These are phyloP conservation scores for Mongoloraphidia duomilia DNA, from an alignment of 2,888 invertebrate species.

Conservation along the genomic window DNA sequence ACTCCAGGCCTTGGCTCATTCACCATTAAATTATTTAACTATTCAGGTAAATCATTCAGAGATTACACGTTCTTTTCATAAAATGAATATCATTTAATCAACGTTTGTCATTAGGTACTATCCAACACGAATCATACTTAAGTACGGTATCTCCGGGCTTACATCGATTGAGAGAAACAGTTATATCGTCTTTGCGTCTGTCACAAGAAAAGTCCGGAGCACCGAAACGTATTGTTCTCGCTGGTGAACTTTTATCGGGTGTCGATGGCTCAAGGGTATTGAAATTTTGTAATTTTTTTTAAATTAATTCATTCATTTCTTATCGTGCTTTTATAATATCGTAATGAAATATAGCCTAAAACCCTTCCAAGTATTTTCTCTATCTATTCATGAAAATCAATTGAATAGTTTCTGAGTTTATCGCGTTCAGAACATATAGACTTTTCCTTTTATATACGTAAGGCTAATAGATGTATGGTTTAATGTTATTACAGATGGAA, in stretches of 20 bases:
- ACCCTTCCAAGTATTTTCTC: no score
- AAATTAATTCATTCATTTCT: no score
- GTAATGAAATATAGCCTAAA: no score
- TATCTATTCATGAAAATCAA: no score
- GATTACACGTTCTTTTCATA: no score
- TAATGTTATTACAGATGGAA: constrained; percentile 25
- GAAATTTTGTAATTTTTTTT: background rate
- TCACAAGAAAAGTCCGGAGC: constrained; percentile 36
- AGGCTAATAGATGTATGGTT: background rate
- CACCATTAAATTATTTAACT: constrained; percentile 37
- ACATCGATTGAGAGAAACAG: constrained; percentile 58
- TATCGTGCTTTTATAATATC: no score
- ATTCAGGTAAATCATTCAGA: constrained; percentile 21
- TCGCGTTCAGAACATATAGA: no score
- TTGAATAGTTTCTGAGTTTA: no score
- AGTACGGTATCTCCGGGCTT: constrained; percentile 57
- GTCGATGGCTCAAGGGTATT: constrained; percentile 25
- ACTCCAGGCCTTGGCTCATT: constrained; percentile 70
- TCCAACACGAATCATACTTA: constrained; percentile 57
- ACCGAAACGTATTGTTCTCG: constrained; percentile 40
- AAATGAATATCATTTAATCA: constrained; percentile 6
- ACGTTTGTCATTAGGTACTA: constrained; percentile 30
- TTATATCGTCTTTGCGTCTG: constrained; percentile 52
- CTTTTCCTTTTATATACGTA: no score
- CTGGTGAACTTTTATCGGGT: constrained; percentile 41